phyloP scores from a whole-genome alignment of 1,140 invertebrate species.

The Megalopta genalis region DNA sequence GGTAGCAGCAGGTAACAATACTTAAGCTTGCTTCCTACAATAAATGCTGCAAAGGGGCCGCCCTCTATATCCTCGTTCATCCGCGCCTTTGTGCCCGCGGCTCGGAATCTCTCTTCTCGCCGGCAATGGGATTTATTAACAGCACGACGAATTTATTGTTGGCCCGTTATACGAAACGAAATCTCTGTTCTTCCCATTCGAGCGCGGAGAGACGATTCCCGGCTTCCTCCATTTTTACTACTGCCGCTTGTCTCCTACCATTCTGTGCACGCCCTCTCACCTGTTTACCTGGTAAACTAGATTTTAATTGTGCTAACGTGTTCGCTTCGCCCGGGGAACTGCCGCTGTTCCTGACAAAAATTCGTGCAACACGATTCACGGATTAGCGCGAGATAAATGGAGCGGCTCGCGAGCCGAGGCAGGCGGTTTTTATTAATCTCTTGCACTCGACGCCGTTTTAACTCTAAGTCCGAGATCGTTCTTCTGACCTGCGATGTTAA shows the following conservation, averaged over 20 bases:
- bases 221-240: background rate
- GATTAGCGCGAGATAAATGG: background rate
- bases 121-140: conserved; percentile 60
- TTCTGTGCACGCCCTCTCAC: background rate
- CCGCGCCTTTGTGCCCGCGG: conserved; percentile 32
- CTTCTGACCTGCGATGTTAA: too few species aligned
- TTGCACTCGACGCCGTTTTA: too few species aligned
- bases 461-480: too few species aligned
- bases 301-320: conserved; percentile 10
- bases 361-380: background rate
- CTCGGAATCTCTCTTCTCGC: conserved; percentile 36
- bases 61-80: conserved; percentile 51
- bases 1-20: conserved; percentile 59
- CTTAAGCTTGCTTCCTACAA: conserved; percentile 58
- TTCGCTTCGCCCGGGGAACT: too few species aligned
- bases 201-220: background rate
- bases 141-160: conserved; percentile 61
- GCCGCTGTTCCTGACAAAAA: background rate
- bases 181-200: conserved; percentile 36
- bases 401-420: too few species aligned
- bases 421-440: too few species aligned
- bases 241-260: background rate
- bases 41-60: conserved; percentile 57
- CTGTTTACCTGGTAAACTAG: conserved; percentile 22
- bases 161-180: conserved; percentile 50